These are phyloP conservation scores for Diloba caeruleocephala DNA, from an alignment of 2,888 invertebrate genomes.

Conservation along the genomic window DNA sequence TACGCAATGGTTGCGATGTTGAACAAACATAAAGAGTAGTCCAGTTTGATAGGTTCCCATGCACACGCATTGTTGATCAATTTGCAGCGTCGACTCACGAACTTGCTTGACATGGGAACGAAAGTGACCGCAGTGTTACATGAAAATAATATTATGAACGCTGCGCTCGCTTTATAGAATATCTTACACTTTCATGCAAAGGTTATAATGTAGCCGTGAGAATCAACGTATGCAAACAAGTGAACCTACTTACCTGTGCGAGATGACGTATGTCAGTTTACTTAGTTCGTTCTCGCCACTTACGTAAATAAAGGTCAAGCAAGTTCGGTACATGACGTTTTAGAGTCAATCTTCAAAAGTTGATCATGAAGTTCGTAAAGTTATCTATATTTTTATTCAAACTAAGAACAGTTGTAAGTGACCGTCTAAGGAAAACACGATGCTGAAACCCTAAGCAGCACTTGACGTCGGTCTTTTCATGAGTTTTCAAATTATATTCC, in stretches of 20 bases:
- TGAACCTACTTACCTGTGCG: conserved; percentile 54
- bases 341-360: conserved; percentile 17
- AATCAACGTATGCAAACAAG: conserved; percentile 74
- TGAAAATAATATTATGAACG: conserved; percentile 58
- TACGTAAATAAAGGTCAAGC: conserved; percentile 79
- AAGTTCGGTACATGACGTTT: conserved; percentile 23
- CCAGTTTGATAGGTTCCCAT: conserved; percentile 57
- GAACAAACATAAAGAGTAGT: conserved; percentile 49
- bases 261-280: conserved; percentile 65
- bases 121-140: conserved; percentile 62
- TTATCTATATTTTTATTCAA: conserved; percentile 4
- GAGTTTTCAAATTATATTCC: too few species aligned
- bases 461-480: too few species aligned
- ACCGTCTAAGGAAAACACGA: too few species aligned
- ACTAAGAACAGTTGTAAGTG: too few species aligned
- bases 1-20: conserved; percentile 54
- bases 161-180: conserved; percentile 62
- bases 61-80: conserved; percentile 63
- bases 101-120: conserved; percentile 62
- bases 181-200: conserved; percentile 74
- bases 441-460: too few species aligned
- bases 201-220: conserved; percentile 77
- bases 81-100: conserved; percentile 59
- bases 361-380: conserved; percentile 11
- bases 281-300: conserved; percentile 75